Evolutionary conservation across 2,113 vertebrate species (phyloP).

Genomic region (Aptenodytes forsteri): DNA sequence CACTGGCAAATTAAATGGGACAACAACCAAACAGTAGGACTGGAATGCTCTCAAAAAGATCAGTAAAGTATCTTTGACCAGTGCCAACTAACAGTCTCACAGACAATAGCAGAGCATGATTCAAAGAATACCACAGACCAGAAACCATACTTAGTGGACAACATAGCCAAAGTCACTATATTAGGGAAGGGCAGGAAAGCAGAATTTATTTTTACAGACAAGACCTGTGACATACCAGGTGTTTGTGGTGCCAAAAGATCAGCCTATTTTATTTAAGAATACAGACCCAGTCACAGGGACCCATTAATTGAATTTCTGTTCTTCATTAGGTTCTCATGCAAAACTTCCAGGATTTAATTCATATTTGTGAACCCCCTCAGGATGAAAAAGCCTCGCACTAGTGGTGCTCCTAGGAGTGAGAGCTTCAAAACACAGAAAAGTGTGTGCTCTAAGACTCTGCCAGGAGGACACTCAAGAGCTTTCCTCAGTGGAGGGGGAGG

Average conservation of each 20-base stretch:
- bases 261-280: background rate
- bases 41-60: background rate
- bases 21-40: background rate
- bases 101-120: background rate
- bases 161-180: background rate
- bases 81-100: background rate
- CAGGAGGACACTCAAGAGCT: background rate
- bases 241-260: background rate
- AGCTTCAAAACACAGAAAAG: background rate
- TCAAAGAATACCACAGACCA: background rate
- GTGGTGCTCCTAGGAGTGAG: background rate
- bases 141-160: background rate
- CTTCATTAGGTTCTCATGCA: background rate
- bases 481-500: background rate
- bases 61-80: background rate
- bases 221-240: background rate
- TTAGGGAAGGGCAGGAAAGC: background rate
- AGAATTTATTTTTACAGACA: background rate
- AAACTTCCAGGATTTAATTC: background rate
- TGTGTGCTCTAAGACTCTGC: background rate
- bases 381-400: background rate
- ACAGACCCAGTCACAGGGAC: background rate
- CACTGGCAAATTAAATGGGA: background rate
- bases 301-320: background rate
- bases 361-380: background rate